Conservation (phyloP, 2,888 invertebrate species). For the Subacronicta megacephala region DNA sequence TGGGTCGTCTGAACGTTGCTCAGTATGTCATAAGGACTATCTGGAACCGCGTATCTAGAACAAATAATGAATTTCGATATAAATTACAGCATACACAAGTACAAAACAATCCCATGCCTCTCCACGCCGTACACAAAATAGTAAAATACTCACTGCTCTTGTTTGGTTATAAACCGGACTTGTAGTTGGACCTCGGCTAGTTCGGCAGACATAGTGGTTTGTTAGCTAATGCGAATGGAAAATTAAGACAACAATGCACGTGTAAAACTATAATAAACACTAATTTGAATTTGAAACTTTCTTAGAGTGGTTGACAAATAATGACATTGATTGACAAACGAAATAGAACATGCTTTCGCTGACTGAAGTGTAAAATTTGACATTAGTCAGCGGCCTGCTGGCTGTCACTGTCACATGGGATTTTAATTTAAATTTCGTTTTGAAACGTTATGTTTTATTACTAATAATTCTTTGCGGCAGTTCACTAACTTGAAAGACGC, state of each 20-base stretch:
- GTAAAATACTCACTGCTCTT: conserved; percentile 92
- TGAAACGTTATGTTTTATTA: no score
- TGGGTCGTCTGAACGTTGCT: conserved; percentile 91
- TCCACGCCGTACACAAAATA: conserved; percentile 61
- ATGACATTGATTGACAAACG: no score
- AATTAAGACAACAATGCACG: conserved; percentile 3
- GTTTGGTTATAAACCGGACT: conserved; percentile 94
- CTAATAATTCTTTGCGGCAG: no score
- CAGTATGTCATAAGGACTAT: conserved; percentile 95
- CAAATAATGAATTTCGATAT: conserved; percentile 6
- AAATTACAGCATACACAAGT: neutral
- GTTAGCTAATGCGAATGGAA: conserved; percentile 1
- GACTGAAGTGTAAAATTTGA: no score
- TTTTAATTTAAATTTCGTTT: no score
- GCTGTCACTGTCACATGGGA: no score
- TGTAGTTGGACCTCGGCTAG: conserved; percentile 91
- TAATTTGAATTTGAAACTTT: conserved; percentile 3
- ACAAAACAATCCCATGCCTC: conserved; percentile 2
- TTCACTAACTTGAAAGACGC: no score
- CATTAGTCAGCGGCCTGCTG: no score
- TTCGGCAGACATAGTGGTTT: conserved; percentile 68
- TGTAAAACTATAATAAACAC: neutral
- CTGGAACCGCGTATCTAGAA: conserved; percentile 95
- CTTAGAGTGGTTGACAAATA: conserved; percentile 15
- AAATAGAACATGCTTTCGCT: no score